Percentiles rank a stretch among this genome's conserved stretches.
phyloP scores from a whole-genome alignment of 2,113 vertebrate genomes.

The Colistium nudipinnis region DNA sequence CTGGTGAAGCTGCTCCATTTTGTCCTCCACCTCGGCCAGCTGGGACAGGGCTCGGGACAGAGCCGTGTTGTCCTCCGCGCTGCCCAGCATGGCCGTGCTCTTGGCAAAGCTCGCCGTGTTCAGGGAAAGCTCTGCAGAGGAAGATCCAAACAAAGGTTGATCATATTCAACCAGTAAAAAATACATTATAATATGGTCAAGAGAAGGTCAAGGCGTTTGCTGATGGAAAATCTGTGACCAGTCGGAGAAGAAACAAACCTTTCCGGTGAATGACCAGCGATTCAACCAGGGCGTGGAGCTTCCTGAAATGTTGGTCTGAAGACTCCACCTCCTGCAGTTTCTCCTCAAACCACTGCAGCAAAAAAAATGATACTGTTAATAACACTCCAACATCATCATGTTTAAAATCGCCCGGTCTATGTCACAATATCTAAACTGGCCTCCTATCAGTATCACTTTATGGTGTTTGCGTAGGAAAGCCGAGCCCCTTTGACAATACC shows the following conservation, averaged over 20 bases:
- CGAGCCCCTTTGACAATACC: not conserved
- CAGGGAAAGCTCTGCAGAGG: constrained; percentile 82
- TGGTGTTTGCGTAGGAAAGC: too few species aligned
- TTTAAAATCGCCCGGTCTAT: not conserved
- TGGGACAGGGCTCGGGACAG: constrained; percentile 94
- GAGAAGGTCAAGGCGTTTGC: not conserved
- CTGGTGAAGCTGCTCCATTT: constrained; percentile 95
- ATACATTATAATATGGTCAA: too few species aligned
- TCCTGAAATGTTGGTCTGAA: constrained; percentile 93
- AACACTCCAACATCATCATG: not conserved
- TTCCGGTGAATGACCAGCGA: constrained; percentile 92
- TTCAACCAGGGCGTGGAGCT: constrained; percentile 90
- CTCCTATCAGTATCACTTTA: not conserved
- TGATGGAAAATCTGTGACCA: not conserved
- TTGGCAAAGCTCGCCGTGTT: constrained; percentile 96
- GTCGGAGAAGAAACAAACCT: constrained; percentile 79
- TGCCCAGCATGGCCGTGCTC: constrained; percentile 96
- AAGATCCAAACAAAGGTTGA: not conserved
- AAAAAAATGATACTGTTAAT: constrained; percentile 20
- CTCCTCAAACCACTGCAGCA: constrained; percentile 96
- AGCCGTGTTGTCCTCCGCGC: constrained; percentile 97
- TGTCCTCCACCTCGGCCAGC: constrained; percentile 97
- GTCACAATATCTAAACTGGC: not conserved
- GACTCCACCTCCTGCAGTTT: constrained; percentile 97
- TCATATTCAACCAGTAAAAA: not conserved